These are phyloP conservation scores for Leuciscus waleckii DNA, from an alignment of 2,797 vertebrate species.

Conservation along the genomic window DNA sequence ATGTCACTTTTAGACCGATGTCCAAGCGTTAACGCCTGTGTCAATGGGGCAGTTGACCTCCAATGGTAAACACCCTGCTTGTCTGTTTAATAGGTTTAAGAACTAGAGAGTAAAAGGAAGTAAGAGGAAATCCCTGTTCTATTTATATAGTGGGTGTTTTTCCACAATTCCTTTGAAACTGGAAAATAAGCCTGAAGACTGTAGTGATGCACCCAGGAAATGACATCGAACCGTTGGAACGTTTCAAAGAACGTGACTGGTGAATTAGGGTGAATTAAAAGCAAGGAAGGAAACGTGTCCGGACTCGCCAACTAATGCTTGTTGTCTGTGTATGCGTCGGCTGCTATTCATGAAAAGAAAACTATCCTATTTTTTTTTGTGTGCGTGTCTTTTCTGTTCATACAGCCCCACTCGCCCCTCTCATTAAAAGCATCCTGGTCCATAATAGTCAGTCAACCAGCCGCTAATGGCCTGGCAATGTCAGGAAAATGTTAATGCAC, in stretches of 20 bases:
- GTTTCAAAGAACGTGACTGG: conserved; percentile 29
- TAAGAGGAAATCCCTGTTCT: neutral
- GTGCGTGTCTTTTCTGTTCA: neutral
- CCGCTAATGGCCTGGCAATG: conserved; percentile 31
- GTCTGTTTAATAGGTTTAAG: conserved; percentile 3
- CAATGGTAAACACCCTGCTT: neutral
- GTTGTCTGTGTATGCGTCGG: neutral
- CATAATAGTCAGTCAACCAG: conserved; percentile 17
- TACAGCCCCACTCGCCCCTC: neutral
- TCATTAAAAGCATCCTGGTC: conserved; percentile 13
- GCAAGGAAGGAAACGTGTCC: neutral
- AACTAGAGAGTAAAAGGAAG: neutral
- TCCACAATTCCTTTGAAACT: neutral
- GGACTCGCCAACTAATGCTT: conserved; percentile 7
- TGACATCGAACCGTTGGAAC: neutral
- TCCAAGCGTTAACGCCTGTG: conserved; percentile 37
- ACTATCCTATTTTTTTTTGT: conserved; percentile 6
- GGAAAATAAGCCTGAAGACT: conserved; percentile 22
- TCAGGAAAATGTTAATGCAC: conserved; percentile 34
- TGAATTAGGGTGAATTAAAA: conserved; percentile 16
- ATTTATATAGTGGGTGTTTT: neutral
- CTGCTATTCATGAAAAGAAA: conserved; percentile 7
- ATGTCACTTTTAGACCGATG: conserved; percentile 17
- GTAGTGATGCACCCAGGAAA: conserved; percentile 31
- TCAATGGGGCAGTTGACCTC: conserved; percentile 39